Conservation (phyloP, 2,113 vertebrate genomes). For the Ailurus styani region DNA sequence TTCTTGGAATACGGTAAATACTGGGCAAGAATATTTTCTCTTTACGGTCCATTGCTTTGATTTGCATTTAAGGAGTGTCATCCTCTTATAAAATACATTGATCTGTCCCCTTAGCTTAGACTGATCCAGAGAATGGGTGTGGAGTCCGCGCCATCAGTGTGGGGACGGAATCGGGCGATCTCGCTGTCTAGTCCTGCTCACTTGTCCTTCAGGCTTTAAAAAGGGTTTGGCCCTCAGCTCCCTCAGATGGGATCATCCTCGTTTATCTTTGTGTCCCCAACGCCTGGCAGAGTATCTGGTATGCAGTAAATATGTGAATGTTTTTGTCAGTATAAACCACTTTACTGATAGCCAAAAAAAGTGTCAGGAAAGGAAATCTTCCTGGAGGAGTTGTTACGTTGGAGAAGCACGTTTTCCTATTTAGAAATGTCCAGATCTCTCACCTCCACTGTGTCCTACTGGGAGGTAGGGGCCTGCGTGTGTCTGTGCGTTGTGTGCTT, state of each 20-base stretch:
- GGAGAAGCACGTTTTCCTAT: neutral
- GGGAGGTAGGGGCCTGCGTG: neutral
- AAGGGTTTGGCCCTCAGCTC: neutral
- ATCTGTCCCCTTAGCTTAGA: neutral
- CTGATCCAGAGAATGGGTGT: neutral
- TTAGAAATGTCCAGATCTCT: neutral
- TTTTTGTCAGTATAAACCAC: neutral
- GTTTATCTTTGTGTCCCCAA: neutral
- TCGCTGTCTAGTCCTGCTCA: too few relatives aligned
- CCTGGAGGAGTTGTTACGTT: neutral
- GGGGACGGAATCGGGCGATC: rapidly evolving
- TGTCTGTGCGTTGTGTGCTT: neutral
- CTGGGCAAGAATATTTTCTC: neutral
- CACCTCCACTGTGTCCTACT: neutral
- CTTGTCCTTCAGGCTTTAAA: neutral
- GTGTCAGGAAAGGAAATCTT: neutral
- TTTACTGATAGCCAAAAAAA: neutral
- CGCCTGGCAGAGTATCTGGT: neutral
- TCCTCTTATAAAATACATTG: neutral
- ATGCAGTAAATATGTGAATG: neutral
- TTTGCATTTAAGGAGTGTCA: neutral
- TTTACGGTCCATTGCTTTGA: neutral
- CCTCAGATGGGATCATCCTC: neutral
- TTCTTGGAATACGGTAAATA: neutral
- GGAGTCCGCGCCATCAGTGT: rapidly evolving